Evolutionary conservation across 2,797 vertebrate species (phyloP), one percentile per base, ranked within the genome.

Genomic region (Sebastes oblongus): DNA sequence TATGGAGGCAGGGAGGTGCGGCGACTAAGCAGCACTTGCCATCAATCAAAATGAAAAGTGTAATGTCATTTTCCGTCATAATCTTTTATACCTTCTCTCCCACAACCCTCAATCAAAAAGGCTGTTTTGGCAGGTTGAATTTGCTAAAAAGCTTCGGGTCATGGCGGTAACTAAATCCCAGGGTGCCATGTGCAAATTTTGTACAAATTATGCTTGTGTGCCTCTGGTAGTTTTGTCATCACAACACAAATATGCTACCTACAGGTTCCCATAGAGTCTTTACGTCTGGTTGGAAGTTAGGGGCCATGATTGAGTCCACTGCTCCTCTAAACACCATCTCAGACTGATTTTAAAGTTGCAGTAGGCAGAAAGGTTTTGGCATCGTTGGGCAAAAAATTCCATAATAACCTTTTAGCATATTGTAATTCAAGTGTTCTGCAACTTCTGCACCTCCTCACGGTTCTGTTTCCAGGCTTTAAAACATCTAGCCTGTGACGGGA

Each of bases 31-130:
- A 73, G 64, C 61, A 59, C 56, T 84, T 42, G 60, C 66, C 68
- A 91, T 93, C 81, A 89, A 83, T 92, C 91, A 90, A 77, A 88
- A 66, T 30, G 58, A 84, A 85, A 87, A 78, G 71, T 82, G 50
- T 42, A 36, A 69, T 75, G 77, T 88, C 62, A 75, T 72, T 84
- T 87, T 74, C 54, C 59, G 3, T 77, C 34, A 72, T 62, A 24
- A 62, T 72, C 58, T 78, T 78, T 80, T 80, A 72, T 68, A 72
- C 60, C 30, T 78, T 82, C 39, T 59, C 75, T 69, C 67, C 71
- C 65, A 72, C 34, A 78, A n/a, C 66, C 74, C 72, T 86, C 29
- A 73, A 82, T 81, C 71, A 81, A 78, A 84, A 46, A 16, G 74
- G 5, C 3, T 72, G 52, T 75, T 75, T 77, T 73, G 25, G 55